A percentile compares a stretch with the other conserved stretches of the same genome.
These are phyloP conservation scores for Rhagonycha fulva DNA, from an alignment of 2,888 invertebrate genomes.

Conservation along the genomic window DNA sequence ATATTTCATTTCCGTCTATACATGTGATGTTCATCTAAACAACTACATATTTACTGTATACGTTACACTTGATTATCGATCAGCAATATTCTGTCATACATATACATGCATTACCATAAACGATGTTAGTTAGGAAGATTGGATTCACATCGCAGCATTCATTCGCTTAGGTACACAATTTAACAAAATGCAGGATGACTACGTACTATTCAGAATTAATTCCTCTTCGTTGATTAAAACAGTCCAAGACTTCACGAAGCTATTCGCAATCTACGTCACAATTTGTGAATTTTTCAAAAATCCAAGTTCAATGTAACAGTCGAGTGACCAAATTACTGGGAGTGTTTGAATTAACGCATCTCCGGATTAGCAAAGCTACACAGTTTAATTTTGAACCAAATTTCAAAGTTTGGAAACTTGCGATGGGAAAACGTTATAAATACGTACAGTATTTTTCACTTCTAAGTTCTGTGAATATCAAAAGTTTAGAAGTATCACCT, in stretches of 20 bases:
- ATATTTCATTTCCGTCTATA: not conserved
- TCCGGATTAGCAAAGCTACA: too few relatives aligned
- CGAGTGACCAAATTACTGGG: too few relatives aligned
- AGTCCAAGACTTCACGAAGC: not conserved
- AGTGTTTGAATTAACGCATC: too few relatives aligned
- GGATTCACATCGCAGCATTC: not conserved
- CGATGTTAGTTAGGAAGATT: not conserved
- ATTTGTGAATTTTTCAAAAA: too few relatives aligned
- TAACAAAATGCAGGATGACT: not conserved
- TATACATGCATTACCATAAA: not conserved
- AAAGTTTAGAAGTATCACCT: too few relatives aligned
- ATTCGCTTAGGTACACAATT: not conserved
- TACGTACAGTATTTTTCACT: too few relatives aligned
- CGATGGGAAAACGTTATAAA: too few relatives aligned
- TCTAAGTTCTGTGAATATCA: too few relatives aligned
- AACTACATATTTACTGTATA: not conserved
- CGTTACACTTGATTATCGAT: not conserved
- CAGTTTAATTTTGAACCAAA: too few relatives aligned
- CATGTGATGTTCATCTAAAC: not conserved
- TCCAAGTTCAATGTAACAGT: too few relatives aligned
- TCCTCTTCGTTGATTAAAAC: not conserved
- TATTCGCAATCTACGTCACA: not conserved
- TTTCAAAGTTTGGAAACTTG: too few relatives aligned
- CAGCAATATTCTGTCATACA: not conserved
- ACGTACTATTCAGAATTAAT: not conserved